phyloP scores from a whole-genome alignment of 1,140 invertebrate species.

The Aphelenchoides avenae region DNA sequence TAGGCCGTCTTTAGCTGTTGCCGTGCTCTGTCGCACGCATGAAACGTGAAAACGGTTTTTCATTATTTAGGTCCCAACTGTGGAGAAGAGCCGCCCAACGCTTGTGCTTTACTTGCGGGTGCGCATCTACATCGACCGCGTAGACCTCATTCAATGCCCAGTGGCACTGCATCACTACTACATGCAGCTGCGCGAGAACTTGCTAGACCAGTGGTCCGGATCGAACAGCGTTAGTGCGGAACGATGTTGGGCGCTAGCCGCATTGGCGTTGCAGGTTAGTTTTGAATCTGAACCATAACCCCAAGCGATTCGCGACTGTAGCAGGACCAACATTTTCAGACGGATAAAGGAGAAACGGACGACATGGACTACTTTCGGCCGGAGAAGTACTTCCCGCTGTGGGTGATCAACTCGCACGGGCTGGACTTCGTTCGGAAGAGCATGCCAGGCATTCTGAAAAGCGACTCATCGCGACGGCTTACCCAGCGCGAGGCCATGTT shows the following conservation, averaged over 20 bases:
- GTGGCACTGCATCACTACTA: constrained; percentile 18
- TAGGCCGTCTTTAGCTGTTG: no score
- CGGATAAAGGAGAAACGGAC: no score
- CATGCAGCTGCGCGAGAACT: constrained; percentile 13
- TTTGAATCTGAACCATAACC: not conserved
- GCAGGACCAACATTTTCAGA: no score
- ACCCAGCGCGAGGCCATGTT: not conserved
- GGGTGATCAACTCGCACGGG: constrained; percentile 18
- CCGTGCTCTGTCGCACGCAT: no score
- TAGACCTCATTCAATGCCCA: constrained; percentile 11
- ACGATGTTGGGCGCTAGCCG: constrained; percentile 12
- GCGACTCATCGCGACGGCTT: not conserved
- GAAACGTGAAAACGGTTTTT: not conserved
- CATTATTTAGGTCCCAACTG: not conserved
- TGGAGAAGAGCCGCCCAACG: constrained; percentile 3
- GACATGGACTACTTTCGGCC: no score
- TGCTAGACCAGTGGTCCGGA: constrained; percentile 15
- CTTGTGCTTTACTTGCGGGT: constrained; percentile 16
- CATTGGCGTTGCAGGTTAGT: constrained; percentile 3
- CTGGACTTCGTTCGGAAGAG: constrained; percentile 19
- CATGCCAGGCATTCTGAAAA: constrained; percentile 11
- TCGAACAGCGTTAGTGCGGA: no score
- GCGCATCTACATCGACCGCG: constrained; percentile 9
- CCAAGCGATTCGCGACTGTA: not conserved
- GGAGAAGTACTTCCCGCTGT: constrained; percentile 19